phyloP scores from a whole-genome alignment of 1,140 invertebrate species.

The Lepidotrigona ventralis region DNA sequence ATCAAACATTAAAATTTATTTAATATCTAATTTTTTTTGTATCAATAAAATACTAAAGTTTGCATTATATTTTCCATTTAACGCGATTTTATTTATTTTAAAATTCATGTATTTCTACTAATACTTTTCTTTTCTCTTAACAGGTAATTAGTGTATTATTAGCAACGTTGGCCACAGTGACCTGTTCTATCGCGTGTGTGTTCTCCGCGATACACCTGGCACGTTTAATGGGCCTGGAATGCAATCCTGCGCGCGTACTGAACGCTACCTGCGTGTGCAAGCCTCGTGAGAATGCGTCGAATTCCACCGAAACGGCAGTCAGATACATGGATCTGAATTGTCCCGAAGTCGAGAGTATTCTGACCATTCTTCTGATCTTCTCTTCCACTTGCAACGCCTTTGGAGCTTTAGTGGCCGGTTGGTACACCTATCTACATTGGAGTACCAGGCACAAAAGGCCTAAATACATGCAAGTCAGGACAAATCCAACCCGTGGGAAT shows the following conservation, averaged over 20 bases:
- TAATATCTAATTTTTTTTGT: neutral
- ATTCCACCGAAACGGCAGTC: conserved; percentile 41
- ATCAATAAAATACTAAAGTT: neutral
- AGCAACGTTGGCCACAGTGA: conserved; percentile 73
- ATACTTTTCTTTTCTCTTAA: conserved; percentile 12
- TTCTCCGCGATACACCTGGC: conserved; percentile 78
- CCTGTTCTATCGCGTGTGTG: conserved; percentile 77
- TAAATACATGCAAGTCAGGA: conserved; percentile 77
- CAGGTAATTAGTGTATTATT: conserved; percentile 77
- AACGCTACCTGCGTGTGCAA: conserved; percentile 75
- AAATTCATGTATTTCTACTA: neutral
- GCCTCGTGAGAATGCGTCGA: conserved; percentile 53
- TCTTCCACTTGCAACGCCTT: conserved; percentile 77
- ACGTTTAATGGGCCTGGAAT: conserved; percentile 76
- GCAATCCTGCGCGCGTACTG: conserved; percentile 74
- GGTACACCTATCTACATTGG: conserved; percentile 80
- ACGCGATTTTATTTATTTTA: neutral
- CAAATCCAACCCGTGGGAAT: conserved; percentile 66
- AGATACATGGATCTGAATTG: conserved; percentile 79
- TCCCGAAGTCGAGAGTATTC: conserved; percentile 77
- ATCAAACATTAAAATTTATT: neutral
- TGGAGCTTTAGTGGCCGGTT: conserved; percentile 74
- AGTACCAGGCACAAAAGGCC: conserved; percentile 70
- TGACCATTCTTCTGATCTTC: conserved; percentile 78
- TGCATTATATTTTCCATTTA: neutral